These are phyloP conservation scores for Huso huso DNA, from an alignment of 2,797 vertebrate genomes.

Conservation along the genomic window DNA sequence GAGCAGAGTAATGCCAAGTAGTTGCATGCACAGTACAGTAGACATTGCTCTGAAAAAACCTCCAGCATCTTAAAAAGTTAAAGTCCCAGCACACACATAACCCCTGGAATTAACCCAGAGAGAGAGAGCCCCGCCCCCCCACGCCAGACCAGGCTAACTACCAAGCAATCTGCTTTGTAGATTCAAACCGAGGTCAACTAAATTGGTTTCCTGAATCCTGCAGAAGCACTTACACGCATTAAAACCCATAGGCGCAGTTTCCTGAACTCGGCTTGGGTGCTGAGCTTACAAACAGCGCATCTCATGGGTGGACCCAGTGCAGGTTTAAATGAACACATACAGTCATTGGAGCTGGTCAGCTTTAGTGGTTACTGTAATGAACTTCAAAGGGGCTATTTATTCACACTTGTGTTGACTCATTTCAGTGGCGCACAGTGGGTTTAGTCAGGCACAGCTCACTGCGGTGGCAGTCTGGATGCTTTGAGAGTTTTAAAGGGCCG, in stretches of 20 bases:
- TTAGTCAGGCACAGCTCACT: neutral
- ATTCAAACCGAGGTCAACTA: constrained; percentile 12
- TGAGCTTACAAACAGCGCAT: neutral
- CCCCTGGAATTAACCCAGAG: too few relatives aligned
- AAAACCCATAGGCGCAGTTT: constrained; percentile 9
- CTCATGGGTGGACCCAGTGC: too few relatives aligned
- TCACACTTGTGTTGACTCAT: constrained; percentile 22
- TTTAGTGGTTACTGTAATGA: constrained; percentile 50
- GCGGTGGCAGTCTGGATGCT: neutral
- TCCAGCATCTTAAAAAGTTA: too few relatives aligned
- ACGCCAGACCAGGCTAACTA: neutral
- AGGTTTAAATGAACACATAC: too few relatives aligned
- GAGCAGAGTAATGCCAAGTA: too few relatives aligned
- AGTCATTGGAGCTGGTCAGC: constrained; percentile 43
- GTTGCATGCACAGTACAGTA: too few relatives aligned
- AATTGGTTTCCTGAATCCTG: constrained; percentile 9
- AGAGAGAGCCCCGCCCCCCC: too few relatives aligned
- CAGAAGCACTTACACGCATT: constrained; percentile 3
- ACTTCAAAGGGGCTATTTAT: constrained; percentile 37
- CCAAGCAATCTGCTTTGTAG: constrained; percentile 14
- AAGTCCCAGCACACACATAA: too few relatives aligned
- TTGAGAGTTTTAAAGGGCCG: too few relatives aligned
- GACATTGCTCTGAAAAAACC: too few relatives aligned
- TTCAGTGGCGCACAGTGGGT: neutral
- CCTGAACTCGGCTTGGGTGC: neutral